Percentiles rank a stretch among this genome's conserved stretches.
Conservation (phyloP, 2,113 vertebrate species). For the Brienomyrus longianalis region DNA sequence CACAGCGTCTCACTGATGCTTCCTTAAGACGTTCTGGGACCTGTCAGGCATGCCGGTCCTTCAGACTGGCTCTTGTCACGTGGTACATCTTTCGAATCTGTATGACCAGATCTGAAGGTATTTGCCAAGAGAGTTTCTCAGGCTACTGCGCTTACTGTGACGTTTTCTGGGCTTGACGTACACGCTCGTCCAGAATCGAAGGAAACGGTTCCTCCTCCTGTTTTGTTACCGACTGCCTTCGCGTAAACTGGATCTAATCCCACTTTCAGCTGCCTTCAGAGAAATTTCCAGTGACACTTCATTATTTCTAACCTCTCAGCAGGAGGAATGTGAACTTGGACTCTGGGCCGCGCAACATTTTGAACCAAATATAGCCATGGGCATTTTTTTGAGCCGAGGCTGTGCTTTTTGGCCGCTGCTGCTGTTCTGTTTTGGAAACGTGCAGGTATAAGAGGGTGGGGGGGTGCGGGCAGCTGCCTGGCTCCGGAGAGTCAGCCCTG, state of each 20-base stretch:
- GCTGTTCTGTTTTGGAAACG: neutral
- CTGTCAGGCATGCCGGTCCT: neutral
- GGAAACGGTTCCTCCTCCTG: neutral
- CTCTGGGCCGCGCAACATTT: neutral
- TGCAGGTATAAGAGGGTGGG: neutral
- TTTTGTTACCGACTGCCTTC: neutral
- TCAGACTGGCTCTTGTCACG: neutral
- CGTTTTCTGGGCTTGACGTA: neutral
- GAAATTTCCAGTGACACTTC: neutral
- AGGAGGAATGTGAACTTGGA: neutral
- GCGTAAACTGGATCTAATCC: neutral
- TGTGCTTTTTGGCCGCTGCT: neutral
- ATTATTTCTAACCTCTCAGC: neutral
- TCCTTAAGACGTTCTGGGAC: neutral
- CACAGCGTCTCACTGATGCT: neutral
- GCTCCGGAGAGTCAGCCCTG: neutral
- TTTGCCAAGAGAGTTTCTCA: neutral
- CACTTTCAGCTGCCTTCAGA: conserved; percentile 1
- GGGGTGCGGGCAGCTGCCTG: neutral
- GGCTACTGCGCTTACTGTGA: neutral
- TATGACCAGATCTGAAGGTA: neutral
- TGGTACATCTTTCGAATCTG: neutral
- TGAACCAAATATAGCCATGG: conserved; percentile 30
- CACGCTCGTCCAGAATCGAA: neutral
- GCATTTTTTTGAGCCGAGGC: neutral